These are phyloP conservation scores for Channa maculata DNA, from an alignment of 2,113 vertebrate species.

Conservation along the genomic window DNA sequence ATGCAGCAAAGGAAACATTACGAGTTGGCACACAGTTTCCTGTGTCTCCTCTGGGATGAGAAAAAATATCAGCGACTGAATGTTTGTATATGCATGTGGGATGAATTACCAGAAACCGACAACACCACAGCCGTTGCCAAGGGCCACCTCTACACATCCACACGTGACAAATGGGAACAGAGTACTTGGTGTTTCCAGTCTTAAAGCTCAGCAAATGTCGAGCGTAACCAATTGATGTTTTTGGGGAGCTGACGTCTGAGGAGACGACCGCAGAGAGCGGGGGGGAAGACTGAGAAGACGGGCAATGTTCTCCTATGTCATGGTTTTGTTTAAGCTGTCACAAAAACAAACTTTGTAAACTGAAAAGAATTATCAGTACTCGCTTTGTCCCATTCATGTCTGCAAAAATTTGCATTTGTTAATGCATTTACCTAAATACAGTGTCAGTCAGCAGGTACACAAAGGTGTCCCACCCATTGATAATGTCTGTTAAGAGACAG, in stretches of 20 bases:
- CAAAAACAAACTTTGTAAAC: constrained; percentile 13
- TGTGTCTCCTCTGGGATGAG: constrained; percentile 19
- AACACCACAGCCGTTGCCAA: constrained; percentile 32
- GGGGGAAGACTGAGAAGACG: background rate
- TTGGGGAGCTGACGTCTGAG: background rate
- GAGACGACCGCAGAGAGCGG: background rate
- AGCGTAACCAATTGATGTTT: constrained; percentile 1
- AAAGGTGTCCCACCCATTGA: background rate
- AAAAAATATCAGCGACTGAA: constrained; percentile 41
- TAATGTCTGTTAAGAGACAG: background rate
- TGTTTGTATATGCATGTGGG: constrained; percentile 7
- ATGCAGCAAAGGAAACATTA: constrained; percentile 9
- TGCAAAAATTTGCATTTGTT: constrained; percentile 9
- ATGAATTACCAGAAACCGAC: constrained; percentile 22
- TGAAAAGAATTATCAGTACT: background rate
- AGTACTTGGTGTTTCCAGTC: constrained; percentile 30
- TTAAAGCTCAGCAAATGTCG: constrained; percentile 24
- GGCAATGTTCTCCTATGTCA: constrained; percentile 8
- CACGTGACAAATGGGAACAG: constrained; percentile 55
- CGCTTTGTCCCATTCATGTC: constrained; percentile 8
- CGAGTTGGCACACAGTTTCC: constrained; percentile 44
- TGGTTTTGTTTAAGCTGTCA: constrained; percentile 25
- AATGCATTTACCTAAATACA: constrained; percentile 34
- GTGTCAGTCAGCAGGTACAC: background rate
- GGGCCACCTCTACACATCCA: constrained; percentile 28